A percentile compares a stretch with the other conserved stretches of the same genome.
Conservation (phyloP, 2,113 vertebrate genomes). For the Agapornis roseicollis region DNA sequence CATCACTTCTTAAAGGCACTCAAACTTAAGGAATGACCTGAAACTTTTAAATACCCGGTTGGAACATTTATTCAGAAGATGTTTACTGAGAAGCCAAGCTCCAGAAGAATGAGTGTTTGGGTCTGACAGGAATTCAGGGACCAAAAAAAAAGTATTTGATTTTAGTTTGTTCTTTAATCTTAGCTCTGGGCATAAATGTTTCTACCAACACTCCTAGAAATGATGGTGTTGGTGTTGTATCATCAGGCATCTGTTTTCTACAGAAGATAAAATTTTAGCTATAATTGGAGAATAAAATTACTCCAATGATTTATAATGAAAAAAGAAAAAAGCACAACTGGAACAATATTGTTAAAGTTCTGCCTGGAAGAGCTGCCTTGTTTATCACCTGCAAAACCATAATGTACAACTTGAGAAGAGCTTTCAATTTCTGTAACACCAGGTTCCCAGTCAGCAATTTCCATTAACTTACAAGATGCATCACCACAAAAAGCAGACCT, state of each 20-base stretch:
- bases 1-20: background rate
- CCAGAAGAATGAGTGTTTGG: constrained; percentile 17
- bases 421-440: background rate
- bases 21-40: background rate
- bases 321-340: background rate
- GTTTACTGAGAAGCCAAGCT: constrained; percentile 1
- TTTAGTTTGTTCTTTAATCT: constrained; percentile 61
- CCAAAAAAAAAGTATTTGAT: constrained; percentile 28
- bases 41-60: constrained; percentile 53
- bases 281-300: background rate
- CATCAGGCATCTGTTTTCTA: background rate
- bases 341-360: background rate
- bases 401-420: background rate
- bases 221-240: background rate
- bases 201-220: constrained; percentile 18
- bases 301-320: background rate
- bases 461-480: background rate
- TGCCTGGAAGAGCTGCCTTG: background rate
- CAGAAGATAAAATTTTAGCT: background rate
- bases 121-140: constrained; percentile 36
- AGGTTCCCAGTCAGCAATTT: constrained; percentile 16
- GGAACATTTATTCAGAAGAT: constrained; percentile 20
- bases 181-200: background rate
- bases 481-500: background rate
- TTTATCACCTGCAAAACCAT: background rate